phyloP scores from a whole-genome alignment of 2,888 invertebrate genomes.

The Zygothrica quintamaculata region DNA sequence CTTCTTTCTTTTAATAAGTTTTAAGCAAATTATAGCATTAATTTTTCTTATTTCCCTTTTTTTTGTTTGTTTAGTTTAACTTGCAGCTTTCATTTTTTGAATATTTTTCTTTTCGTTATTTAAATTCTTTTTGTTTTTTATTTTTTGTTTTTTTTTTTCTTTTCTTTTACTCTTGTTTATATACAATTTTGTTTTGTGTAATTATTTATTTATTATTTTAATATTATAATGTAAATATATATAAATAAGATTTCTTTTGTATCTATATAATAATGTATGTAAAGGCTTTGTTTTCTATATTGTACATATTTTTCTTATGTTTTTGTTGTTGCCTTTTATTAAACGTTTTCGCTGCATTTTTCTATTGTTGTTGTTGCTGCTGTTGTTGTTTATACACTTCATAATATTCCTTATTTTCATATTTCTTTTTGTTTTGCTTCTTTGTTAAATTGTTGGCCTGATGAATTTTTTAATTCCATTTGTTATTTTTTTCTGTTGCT shows the following conservation, averaged over 20 bases:
- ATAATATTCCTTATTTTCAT: background rate
- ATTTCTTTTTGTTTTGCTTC: conserved; percentile 29
- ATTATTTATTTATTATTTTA: conserved; percentile 44
- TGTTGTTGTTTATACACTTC: conserved; percentile 16
- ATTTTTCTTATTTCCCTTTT: conserved; percentile 15
- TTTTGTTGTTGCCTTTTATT: conserved; percentile 19
- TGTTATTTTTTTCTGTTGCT: conserved; percentile 15
- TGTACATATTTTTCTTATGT: conserved; percentile 45
- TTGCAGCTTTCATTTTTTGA: conserved; percentile 58
- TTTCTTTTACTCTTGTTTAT: conserved; percentile 44
- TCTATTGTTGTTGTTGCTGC: conserved; percentile 33
- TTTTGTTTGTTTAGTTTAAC: too few relatives aligned
- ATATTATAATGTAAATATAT: conserved; percentile 14
- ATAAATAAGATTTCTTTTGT: conserved; percentile 20
- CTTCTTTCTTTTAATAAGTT: conserved; percentile 11
- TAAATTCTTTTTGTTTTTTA: conserved; percentile 40
- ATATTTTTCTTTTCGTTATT: conserved; percentile 24
- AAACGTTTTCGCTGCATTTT: too few relatives aligned
- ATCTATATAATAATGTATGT: conserved; percentile 25
- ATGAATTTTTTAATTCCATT: conserved; percentile 4
- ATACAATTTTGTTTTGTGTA: conserved; percentile 51
- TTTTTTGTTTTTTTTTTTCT: conserved; percentile 19
- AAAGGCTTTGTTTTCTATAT: conserved; percentile 48
- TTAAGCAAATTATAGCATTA: conserved; percentile 42
- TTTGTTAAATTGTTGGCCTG: conserved; percentile 30